Evolutionary conservation across 2,797 vertebrate genomes (phyloP), one percentile per base, ranked within the genome.

Genomic region (Avahi laniger): DNA sequence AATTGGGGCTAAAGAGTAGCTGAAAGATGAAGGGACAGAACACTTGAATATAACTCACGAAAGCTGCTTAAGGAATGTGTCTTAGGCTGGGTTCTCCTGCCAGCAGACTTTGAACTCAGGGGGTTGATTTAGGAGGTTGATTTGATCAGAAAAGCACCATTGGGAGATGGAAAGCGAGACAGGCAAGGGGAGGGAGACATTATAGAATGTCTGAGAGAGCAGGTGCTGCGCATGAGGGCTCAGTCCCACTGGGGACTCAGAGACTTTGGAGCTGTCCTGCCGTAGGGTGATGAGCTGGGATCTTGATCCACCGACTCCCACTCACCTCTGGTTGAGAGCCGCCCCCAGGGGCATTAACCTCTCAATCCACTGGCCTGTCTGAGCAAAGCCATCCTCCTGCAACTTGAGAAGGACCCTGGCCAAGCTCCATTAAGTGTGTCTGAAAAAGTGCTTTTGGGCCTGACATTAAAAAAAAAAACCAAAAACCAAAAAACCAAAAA

Each of bases 201-300:
- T 1, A 18, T 15, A 12, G 14, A 3, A 1, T 14, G 35, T 1
- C 1, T 4, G 18, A 54, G 2, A 1, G 0, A 80, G 52, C 67
- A 57, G 30, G 57, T 33, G n/a, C 54, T 10, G 35, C 0, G 20
- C 4, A 2, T 1, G 0, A 4, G 43, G 17, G 22, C 4, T 50
- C 30, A 8, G 7, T 24, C 24, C 26, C 4, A 54, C 0, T 0
- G 24, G 83, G 70, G 3, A 5, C 38, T 41, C 70, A 63, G 50
- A 81, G 26, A 24, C 13, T 2, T 48, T 2, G n/a, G 52, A 4
- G 8, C 26, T 63, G 14, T 35, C 30, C n/a, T 11, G n/a, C 17
- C 54, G 2, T 3, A 17, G 48, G 75, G 2, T 20, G 13, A 52
- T 12, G 65, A 8, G 2, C 70, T 35, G 20, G 46, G 22, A 13